Conservation (phyloP, 2,888 invertebrate genomes). For the Lissocephala sabroskyi region DNA sequence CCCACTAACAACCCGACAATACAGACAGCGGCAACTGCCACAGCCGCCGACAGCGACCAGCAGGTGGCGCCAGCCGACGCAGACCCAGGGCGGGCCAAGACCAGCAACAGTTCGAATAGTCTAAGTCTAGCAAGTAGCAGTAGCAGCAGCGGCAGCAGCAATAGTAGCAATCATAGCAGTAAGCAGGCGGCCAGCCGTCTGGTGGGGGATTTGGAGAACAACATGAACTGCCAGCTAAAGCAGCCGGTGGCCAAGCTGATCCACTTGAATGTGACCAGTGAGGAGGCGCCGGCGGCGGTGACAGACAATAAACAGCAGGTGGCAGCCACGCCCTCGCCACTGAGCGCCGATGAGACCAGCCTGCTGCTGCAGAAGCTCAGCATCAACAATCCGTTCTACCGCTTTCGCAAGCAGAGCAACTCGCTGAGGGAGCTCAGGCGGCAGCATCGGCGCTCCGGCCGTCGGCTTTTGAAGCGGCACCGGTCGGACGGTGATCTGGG, state of each 20-base stretch:
- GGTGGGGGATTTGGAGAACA: constrained; percentile 29
- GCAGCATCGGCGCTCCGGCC: constrained; percentile 25
- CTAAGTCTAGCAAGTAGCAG: constrained; percentile 30
- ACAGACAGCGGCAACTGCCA: constrained; percentile 11
- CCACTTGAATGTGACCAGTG: constrained; percentile 39
- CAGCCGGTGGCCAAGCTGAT: constrained; percentile 29
- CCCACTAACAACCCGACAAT: constrained; percentile 30
- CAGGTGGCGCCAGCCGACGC: constrained; percentile 4
- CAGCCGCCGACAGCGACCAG: constrained; percentile 3
- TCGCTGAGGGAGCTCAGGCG: constrained; percentile 57
- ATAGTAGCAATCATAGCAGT: constrained; percentile 23
- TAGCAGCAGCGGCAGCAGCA: constrained; percentile 27
- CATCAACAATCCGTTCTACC: constrained; percentile 69
- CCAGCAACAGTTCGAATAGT: constrained; percentile 36
- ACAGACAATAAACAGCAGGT: constrained; percentile 3
- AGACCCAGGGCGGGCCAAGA: constrained; percentile 5
- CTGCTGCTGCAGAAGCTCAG: constrained; percentile 60
- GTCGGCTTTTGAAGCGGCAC: constrained; percentile 34
- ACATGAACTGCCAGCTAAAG: constrained; percentile 45
- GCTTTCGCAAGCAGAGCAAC: constrained; percentile 68
- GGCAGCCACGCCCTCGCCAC: constrained; percentile 6
- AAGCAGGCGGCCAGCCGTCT: not conserved
- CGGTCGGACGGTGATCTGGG: constrained; percentile 65
- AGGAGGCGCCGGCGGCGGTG: constrained; percentile 7
- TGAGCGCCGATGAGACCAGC: constrained; percentile 47